These are phyloP conservation scores for Epizoanthus rinbou DNA, from an alignment of 92 coral and sea anemone species.

Conservation along the genomic window DNA sequence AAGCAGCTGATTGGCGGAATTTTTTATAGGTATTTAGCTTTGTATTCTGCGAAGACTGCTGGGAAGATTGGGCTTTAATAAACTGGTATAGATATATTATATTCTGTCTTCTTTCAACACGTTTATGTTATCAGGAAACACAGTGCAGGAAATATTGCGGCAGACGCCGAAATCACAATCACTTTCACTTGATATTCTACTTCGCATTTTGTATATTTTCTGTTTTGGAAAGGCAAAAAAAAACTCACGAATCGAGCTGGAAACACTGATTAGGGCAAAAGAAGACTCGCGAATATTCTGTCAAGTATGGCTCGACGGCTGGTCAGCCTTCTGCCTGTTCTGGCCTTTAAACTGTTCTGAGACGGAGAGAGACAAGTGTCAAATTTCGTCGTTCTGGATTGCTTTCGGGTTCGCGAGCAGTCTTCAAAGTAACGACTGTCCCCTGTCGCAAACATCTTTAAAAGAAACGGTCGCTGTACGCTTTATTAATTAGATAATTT, in stretches of 20 bases:
- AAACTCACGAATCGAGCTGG: background rate
- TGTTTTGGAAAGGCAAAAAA: background rate
- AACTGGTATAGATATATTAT: constrained; percentile 27
- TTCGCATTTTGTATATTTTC: background rate
- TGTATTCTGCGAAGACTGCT: constrained; percentile 42
- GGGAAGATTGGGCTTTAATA: constrained; percentile 45
- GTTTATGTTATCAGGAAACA: constrained; percentile 4
- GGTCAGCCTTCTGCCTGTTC: no score
- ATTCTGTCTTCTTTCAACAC: constrained; percentile 42
- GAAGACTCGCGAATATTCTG: background rate
- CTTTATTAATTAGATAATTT: constrained; percentile 36
- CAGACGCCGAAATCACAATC: background rate
- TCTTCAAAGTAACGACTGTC: background rate
- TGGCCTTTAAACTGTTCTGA: constrained; percentile 9
- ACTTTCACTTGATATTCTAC: background rate
- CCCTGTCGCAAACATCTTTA: background rate
- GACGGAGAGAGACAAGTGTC: constrained; percentile 18
- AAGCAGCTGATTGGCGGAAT: constrained; percentile 40
- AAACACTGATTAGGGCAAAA: background rate
- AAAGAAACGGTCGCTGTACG: constrained; percentile 42
- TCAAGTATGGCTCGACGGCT: background rate
- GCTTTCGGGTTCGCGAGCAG: constrained; percentile 7
- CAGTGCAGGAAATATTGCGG: constrained; percentile 10
- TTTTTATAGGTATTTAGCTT: constrained; percentile 39
- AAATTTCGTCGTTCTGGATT: background rate